These are phyloP conservation scores for Varecia variegata DNA, from an alignment of 2,797 vertebrate species.

Conservation along the genomic window DNA sequence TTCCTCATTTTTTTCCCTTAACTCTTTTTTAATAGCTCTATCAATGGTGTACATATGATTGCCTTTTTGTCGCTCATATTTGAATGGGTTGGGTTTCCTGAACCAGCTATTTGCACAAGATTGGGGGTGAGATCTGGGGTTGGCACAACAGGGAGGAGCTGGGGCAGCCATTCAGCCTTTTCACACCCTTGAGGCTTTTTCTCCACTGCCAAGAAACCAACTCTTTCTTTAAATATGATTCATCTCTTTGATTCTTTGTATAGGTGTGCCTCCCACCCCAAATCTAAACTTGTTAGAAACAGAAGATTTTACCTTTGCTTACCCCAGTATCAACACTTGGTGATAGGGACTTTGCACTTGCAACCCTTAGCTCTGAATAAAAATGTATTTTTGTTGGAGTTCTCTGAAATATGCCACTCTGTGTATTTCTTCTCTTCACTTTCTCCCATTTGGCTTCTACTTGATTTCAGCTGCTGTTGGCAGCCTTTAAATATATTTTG, in stretches of 20 bases:
- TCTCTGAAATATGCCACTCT: neutral
- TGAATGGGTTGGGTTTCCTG: neutral
- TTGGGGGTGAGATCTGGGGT: neutral
- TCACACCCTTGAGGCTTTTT: neutral
- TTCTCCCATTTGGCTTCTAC: neutral
- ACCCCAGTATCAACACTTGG: neutral
- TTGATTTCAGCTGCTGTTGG: neutral
- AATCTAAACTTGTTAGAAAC: neutral
- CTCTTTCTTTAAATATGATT: neutral
- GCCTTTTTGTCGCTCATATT: neutral
- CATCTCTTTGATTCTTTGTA: neutral
- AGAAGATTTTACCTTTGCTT: neutral
- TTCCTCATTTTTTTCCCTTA: neutral
- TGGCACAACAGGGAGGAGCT: too few species aligned
- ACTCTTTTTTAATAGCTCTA: neutral
- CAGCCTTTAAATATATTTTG: constrained; percentile 8
- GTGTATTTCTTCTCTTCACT: neutral
- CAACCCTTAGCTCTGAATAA: neutral
- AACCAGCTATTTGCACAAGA: neutral
- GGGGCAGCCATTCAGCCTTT: neutral
- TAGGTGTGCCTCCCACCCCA: neutral
- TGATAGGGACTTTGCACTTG: neutral
- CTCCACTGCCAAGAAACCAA: neutral
- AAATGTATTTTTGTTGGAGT: neutral
- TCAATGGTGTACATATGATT: neutral